Conservation (phyloP, 2,797 vertebrate species). For the Hapalemur alaotrensis region DNA sequence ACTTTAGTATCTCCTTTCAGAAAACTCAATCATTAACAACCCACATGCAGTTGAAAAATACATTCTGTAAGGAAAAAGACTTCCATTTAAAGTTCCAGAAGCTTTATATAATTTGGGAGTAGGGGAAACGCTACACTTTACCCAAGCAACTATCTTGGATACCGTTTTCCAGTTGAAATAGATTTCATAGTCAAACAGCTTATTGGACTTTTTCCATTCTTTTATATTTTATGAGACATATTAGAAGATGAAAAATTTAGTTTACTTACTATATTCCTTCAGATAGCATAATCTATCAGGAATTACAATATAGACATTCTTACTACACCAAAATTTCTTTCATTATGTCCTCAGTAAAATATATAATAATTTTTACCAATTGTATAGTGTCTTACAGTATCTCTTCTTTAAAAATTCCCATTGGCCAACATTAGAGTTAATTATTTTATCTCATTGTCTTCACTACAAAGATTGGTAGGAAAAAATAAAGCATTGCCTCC, state of each 20-base stretch:
- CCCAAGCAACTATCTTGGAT: not conserved
- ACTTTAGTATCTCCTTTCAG: not conserved
- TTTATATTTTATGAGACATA: conserved; percentile 52
- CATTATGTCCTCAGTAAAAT: not conserved
- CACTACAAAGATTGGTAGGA: not conserved
- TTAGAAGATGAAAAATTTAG: conserved; percentile 4
- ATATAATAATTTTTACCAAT: conserved; percentile 26
- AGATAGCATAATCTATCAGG: not conserved
- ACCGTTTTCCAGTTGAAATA: conserved; percentile 24
- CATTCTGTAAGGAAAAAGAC: conserved; percentile 21
- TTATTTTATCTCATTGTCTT: conserved; percentile 37
- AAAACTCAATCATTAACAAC: not conserved
- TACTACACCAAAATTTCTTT: conserved; percentile 41
- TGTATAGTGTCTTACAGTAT: not conserved
- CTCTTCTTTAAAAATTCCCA: not conserved
- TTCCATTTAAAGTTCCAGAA: conserved; percentile 14
- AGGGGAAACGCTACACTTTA: not conserved
- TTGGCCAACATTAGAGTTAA: not conserved
- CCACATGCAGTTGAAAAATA: not conserved
- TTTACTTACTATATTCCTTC: not conserved
- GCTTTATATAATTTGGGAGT: not conserved
- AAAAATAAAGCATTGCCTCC: not conserved
- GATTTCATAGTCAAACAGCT: not conserved
- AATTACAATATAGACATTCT: conserved; percentile 38
- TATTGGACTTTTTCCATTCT: not conserved